Percentiles rank a stretch among this genome's conserved stretches.
phyloP scores from a whole-genome alignment of 2,888 invertebrate genomes.

The Tetanocera ferruginea region DNA sequence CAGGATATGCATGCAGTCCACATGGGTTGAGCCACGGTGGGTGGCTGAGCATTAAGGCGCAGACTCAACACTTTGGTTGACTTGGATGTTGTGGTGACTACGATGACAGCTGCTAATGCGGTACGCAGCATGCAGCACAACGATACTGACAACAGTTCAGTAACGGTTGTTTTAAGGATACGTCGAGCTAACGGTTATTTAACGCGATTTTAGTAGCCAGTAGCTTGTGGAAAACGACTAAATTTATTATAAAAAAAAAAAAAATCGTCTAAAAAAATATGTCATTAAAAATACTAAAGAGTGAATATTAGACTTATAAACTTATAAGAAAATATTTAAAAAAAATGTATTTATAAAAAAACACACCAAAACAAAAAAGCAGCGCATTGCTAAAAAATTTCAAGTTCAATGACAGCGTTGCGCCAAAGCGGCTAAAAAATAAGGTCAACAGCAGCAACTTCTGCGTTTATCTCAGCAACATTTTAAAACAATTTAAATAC shows the following conservation, averaged over 20 bases:
- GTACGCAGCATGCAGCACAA: slow-evolving; percentile 4
- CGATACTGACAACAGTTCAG: slow-evolving; percentile 31
- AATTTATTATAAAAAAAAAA: not conserved
- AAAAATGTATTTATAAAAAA: not conserved
- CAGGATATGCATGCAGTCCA: not conserved
- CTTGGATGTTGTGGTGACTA: slow-evolving; percentile 23
- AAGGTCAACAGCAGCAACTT: slow-evolving; percentile 1
- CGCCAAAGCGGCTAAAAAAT: not conserved
- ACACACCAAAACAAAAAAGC: not conserved
- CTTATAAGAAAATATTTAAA: not conserved
- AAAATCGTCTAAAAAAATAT: not conserved
- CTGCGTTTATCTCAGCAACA: not conserved
- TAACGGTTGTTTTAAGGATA: slow-evolving; percentile 42
- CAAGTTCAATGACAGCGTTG: not conserved
- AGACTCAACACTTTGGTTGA: slow-evolving; percentile 38
- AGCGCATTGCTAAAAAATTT: not conserved
- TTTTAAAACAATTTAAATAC: not conserved
- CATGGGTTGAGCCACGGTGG: not conserved
- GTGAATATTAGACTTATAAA: not conserved
- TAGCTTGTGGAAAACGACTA: not conserved
- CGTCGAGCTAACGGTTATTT: slow-evolving; percentile 15
- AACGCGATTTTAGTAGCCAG: not conserved
- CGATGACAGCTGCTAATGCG: not conserved
- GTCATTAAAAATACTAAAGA: not conserved
- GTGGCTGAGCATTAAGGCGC: slow-evolving; percentile 13